Evolutionary conservation across 2,113 vertebrate genomes (phyloP).

Genomic region (Peromyscus polionotus): DNA sequence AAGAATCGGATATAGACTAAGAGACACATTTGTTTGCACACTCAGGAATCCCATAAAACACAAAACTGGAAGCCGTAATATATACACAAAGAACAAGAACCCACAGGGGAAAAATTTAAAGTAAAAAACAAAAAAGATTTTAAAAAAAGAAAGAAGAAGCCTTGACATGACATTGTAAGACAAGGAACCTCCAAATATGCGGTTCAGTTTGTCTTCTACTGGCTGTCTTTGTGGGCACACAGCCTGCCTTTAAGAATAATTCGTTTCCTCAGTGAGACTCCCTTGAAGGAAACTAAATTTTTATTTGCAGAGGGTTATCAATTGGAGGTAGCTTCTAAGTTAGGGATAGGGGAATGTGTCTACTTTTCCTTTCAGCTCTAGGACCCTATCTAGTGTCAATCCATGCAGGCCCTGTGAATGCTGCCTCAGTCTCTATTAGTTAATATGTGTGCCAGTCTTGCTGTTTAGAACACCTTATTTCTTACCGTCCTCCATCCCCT

Average conservation of each 20-base stretch:
- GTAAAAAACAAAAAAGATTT: neutral
- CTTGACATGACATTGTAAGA: neutral
- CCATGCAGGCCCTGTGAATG: no score
- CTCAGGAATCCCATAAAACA: neutral
- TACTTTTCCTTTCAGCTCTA: neutral
- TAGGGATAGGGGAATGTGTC: neutral
- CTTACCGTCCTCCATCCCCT: neutral
- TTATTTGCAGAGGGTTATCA: neutral
- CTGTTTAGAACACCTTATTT: neutral
- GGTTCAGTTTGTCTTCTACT: neutral
- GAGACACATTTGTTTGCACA: neutral
- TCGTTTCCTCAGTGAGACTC: neutral
- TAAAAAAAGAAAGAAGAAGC: neutral
- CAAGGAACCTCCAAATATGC: neutral
- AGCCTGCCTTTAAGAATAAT: neutral
- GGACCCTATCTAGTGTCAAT: neutral
- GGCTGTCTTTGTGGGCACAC: neutral
- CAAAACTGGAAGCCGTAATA: neutral
- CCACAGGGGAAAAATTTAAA: neutral
- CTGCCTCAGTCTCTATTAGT: neutral
- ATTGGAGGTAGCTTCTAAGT: neutral
- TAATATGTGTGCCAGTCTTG: neutral
- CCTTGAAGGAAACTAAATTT: neutral
- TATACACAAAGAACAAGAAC: neutral
- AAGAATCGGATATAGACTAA: neutral